phyloP scores from a whole-genome alignment of 1,140 invertebrate species.

The Trichonephila inaurata region DNA sequence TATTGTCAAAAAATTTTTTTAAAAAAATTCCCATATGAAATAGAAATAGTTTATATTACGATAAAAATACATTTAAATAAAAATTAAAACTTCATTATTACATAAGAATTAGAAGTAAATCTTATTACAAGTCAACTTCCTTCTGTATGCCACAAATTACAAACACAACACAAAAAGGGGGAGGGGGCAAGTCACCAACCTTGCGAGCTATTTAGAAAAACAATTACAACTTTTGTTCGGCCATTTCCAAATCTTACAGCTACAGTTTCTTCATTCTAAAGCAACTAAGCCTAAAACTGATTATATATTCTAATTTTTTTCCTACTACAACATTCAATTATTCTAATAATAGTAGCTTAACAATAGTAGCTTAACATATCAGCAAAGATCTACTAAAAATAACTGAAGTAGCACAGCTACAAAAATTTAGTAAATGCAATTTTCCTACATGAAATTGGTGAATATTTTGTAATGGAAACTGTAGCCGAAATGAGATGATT shows the following conservation, averaged over 20 bases:
- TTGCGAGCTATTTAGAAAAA: conserved; percentile 16
- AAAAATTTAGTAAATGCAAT: background rate
- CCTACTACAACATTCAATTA: background rate
- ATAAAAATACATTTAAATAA: background rate
- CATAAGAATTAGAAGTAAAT: background rate
- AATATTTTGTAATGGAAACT: background rate
- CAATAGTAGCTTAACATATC: too few relatives aligned
- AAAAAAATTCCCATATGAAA: background rate
- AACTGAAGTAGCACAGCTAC: conserved; percentile 1
- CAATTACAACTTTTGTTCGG: conserved; percentile 8
- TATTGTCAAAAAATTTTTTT: background rate
- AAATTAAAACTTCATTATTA: background rate
- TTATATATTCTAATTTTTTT: background rate
- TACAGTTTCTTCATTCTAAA: background rate
- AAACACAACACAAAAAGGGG: background rate
- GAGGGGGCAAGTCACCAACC: conserved; percentile 9
- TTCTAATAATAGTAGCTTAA: background rate
- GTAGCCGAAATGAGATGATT: background rate
- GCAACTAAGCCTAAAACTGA: background rate
- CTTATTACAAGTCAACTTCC: background rate
- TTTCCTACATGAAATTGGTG: background rate
- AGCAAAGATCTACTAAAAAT: background rate
- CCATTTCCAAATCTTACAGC: background rate
- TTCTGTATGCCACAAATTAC: background rate
- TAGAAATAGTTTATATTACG: background rate